Conservation (phyloP, 2,888 invertebrate genomes). For the Apamea anceps region DNA sequence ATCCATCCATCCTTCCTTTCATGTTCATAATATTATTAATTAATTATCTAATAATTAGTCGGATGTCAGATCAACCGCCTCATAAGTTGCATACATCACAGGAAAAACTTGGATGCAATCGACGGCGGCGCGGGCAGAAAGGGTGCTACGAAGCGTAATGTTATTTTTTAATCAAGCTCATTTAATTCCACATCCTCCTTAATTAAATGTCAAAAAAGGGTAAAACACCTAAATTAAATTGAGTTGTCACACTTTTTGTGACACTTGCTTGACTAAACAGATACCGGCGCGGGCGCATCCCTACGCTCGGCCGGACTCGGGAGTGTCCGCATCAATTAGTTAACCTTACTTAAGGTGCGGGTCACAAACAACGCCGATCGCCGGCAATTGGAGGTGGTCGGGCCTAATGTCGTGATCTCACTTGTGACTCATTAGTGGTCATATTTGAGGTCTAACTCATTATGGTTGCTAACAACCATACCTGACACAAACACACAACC, state of each 20-base stretch:
- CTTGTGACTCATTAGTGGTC: slow-evolving; percentile 56
- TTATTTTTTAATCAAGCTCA: slow-evolving; percentile 25
- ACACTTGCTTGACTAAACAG: slow-evolving; percentile 34
- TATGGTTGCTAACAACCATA: background rate
- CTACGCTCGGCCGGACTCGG: slow-evolving; percentile 62
- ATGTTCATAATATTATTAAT: too few species aligned
- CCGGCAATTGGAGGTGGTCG: slow-evolving; percentile 71
- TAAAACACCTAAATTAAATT: slow-evolving; percentile 29
- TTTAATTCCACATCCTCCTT: slow-evolving; percentile 7
- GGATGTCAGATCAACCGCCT: background rate
- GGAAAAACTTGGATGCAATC: background rate
- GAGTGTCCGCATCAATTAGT: slow-evolving; percentile 84
- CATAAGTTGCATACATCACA: background rate
- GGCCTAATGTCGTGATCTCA: slow-evolving; percentile 63
- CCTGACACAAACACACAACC: too few species aligned
- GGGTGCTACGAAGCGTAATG: background rate
- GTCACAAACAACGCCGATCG: slow-evolving; percentile 83
- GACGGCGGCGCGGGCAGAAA: background rate
- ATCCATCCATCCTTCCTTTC: too few species aligned
- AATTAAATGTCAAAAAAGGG: background rate
- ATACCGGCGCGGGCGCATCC: slow-evolving; percentile 61
- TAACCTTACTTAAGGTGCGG: slow-evolving; percentile 90
- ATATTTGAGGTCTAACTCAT: slow-evolving; percentile 29
- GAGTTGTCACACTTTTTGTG: slow-evolving; percentile 47
- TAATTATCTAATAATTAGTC: too few species aligned